Percentiles rank a stretch among this genome's conserved stretches.
These are phyloP conservation scores for Paelopatides confundens DNA, from an alignment of 53 echinoderm and acorn worm species.

Conservation along the genomic window DNA sequence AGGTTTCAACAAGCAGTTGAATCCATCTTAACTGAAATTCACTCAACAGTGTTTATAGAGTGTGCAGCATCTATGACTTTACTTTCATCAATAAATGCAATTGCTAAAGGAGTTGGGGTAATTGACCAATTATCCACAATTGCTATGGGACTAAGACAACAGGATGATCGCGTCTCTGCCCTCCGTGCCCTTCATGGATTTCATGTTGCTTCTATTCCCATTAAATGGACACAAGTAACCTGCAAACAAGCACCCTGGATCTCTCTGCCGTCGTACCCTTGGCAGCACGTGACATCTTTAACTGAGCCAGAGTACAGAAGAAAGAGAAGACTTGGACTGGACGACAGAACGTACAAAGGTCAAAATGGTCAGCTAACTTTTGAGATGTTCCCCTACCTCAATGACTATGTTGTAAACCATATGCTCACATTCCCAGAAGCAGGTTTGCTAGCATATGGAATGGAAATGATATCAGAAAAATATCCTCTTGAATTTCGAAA, in stretches of 20 bases:
- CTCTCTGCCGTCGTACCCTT: constrained; percentile 84
- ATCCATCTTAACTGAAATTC: constrained; percentile 67
- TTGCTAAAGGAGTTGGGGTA: constrained; percentile 66
- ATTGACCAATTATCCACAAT: constrained; percentile 67
- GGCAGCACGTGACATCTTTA: constrained; percentile 86
- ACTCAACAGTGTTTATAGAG: constrained; percentile 81
- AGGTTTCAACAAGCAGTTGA: constrained; percentile 85
- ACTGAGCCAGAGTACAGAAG: constrained; percentile 80
- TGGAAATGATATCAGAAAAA: constrained; percentile 65
- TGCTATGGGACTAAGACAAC: constrained; percentile 73
- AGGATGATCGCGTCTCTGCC: constrained; percentile 74
- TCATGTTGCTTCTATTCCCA: constrained; percentile 65
- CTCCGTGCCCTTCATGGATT: constrained; percentile 70
- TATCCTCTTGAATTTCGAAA: constrained; percentile 56
- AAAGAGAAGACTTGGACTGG: constrained; percentile 77
- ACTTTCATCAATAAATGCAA: constrained; percentile 83
- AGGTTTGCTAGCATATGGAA: constrained; percentile 77
- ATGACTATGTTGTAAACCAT: constrained; percentile 71
- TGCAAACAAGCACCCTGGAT: constrained; percentile 71
- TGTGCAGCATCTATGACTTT: constrained; percentile 85
- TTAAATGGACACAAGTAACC: constrained; percentile 85
- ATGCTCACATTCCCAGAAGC: constrained; percentile 76
- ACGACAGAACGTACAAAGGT: constrained; percentile 80
- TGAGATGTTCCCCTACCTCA: constrained; percentile 79
- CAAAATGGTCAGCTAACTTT: constrained; percentile 76